These are phyloP conservation scores for Stichopus horrens DNA, from an alignment of 53 echinoderm and acorn worm species.

Conservation along the genomic window DNA sequence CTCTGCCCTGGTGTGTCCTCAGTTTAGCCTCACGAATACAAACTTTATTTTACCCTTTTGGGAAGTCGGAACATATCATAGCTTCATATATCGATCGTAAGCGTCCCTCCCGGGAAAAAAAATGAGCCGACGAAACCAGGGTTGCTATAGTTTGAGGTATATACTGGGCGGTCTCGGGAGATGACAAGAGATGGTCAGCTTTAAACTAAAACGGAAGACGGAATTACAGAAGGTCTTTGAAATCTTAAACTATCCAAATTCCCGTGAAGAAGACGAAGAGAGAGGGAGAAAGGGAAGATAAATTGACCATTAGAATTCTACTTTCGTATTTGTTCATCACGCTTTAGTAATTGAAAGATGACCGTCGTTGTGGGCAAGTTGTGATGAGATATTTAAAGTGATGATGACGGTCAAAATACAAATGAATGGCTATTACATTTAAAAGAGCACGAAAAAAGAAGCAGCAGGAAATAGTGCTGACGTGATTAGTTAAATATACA, in stretches of 20 bases:
- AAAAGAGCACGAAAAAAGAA: too few species aligned
- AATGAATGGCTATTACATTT: too few species aligned
- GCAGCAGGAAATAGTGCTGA: too few species aligned
- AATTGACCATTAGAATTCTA: neutral
- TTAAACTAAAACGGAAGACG: neutral
- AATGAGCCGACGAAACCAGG: neutral
- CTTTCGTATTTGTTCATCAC: neutral
- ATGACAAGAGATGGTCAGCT: neutral
- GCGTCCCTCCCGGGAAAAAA: neutral
- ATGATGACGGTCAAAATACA: too few species aligned
- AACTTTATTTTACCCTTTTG: slow-evolving; percentile 19
- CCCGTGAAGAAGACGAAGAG: neutral
- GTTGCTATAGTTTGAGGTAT: neutral
- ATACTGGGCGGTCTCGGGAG: too few species aligned
- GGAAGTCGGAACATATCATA: neutral
- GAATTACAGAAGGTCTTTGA: neutral
- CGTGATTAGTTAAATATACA: too few species aligned
- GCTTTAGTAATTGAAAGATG: neutral
- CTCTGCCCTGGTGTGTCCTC: neutral
- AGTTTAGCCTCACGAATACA: slow-evolving; percentile 18
- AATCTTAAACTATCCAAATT: neutral
- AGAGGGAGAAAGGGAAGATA: neutral
- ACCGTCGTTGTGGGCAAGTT: neutral
- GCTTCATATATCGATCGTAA: neutral
- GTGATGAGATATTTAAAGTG: too few species aligned